A percentile compares a stretch with the other conserved stretches of the same genome.
phyloP scores from a whole-genome alignment of 2,113 vertebrate species.

The Saimiri boliviensis region DNA sequence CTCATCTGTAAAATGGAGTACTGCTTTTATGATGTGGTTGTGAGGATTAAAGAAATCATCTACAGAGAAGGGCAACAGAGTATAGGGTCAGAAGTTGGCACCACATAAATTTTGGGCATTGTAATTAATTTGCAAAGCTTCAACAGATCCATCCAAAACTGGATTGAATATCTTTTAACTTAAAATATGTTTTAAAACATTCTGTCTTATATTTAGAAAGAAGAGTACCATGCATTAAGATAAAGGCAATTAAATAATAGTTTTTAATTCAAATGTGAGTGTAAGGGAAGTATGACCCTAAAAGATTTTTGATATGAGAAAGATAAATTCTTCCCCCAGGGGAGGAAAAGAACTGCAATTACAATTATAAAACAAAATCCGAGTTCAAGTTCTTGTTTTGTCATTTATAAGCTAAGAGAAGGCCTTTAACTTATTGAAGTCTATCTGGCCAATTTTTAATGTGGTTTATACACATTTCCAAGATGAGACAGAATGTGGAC shows the following conservation, averaged over 20 bases:
- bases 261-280: neutral
- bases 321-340: neutral
- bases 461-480: neutral
- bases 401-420: neutral
- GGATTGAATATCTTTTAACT: neutral
- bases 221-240: neutral
- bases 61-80: neutral
- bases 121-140: neutral
- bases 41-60: neutral
- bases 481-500: neutral
- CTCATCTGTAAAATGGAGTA: neutral
- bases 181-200: neutral
- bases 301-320: neutral
- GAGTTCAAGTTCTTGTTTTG: neutral
- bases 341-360: neutral
- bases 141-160: neutral
- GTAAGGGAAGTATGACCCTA: neutral
- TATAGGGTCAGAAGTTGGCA: neutral
- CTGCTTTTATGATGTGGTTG: neutral
- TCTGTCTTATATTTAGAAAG: neutral
- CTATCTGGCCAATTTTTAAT: neutral
- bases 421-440: neutral
- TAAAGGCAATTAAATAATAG: neutral
- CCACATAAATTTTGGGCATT: neutral
- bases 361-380: neutral